Evolutionary conservation across 2,113 vertebrate genomes (phyloP).

Genomic region (Micronycteris hirsuta): DNA sequence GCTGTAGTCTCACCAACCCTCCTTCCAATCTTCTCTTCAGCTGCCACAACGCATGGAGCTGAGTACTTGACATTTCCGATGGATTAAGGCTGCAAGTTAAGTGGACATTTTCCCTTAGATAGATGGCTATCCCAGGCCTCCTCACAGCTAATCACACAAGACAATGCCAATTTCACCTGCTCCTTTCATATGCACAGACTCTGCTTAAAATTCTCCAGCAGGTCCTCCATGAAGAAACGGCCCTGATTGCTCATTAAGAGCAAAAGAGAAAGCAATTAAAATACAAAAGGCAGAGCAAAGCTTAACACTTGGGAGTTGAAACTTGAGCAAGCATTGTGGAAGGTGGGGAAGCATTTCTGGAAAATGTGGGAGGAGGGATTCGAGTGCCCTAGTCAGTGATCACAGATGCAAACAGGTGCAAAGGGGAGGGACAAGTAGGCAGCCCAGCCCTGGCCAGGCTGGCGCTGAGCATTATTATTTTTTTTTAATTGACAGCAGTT

Average conservation of each 20-base stretch:
- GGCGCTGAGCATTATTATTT: neutral
- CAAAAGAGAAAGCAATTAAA: constrained; percentile 64
- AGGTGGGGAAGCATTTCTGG: neutral
- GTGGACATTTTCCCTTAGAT: constrained; percentile 49
- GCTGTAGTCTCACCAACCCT: neutral
- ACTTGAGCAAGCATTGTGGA: constrained; percentile 16
- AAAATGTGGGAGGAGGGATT: neutral
- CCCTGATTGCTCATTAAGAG: constrained; percentile 61
- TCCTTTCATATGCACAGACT: constrained; percentile 5
- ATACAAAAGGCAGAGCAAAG: constrained; percentile 40
- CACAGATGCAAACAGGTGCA: neutral
- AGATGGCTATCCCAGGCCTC: neutral
- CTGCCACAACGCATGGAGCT: constrained; percentile 8
- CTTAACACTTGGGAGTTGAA: neutral
- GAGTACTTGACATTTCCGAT: constrained; percentile 64
- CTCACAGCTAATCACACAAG: neutral
- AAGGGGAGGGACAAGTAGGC: too few species aligned
- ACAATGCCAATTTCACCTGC: neutral
- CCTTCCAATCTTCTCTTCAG: constrained; percentile 43
- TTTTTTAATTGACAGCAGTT: neutral
- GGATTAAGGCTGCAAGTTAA: constrained; percentile 59
- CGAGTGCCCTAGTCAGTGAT: neutral
- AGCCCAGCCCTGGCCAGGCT: rapidly evolving
- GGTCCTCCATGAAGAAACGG: constrained; percentile 64
- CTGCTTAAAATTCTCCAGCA: constrained; percentile 38